Conservation (phyloP, 2,888 invertebrate species). For the Leistus spinibarbis region DNA sequence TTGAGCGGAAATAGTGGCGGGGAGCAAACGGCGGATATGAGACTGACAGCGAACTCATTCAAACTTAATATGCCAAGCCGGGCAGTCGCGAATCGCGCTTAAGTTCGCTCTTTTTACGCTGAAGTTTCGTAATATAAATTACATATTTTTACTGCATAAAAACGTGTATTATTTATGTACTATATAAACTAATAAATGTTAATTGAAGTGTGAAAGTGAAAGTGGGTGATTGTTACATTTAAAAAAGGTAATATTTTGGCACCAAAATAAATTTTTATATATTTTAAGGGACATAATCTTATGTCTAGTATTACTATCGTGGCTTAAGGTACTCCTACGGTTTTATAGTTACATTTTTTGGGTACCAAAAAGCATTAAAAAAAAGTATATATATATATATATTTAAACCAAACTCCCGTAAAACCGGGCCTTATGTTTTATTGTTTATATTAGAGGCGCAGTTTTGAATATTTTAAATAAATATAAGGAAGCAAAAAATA, state of each 20-base stretch:
- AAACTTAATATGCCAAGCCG: neutral
- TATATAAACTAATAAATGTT: neutral
- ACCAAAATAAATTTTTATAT: neutral
- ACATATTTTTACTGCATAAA: too few relatives aligned
- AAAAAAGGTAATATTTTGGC: neutral
- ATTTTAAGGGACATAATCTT: neutral
- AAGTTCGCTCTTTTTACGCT: neutral
- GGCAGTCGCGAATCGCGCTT: neutral
- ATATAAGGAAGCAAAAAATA: too few relatives aligned
- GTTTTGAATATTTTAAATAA: too few relatives aligned
- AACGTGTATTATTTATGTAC: neutral
- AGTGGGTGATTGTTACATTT: neutral
- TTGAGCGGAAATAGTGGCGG: conserved; percentile 9
- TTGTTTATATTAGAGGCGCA: too few relatives aligned
- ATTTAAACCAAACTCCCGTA: too few relatives aligned
- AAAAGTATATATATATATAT: too few relatives aligned
- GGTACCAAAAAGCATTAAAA: too few relatives aligned
- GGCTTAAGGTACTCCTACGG: too few relatives aligned
- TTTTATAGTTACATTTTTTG: too few relatives aligned
- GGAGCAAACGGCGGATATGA: conserved; percentile 1
- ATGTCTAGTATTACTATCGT: too few relatives aligned
- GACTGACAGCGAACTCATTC: conserved; percentile 7
- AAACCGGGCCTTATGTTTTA: too few relatives aligned
- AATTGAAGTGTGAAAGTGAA: neutral
- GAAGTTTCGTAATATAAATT: neutral